Base-by-base conservation (phyloP, 2,113 vertebrate species). In the Gopherus evgoodei region DNA sequence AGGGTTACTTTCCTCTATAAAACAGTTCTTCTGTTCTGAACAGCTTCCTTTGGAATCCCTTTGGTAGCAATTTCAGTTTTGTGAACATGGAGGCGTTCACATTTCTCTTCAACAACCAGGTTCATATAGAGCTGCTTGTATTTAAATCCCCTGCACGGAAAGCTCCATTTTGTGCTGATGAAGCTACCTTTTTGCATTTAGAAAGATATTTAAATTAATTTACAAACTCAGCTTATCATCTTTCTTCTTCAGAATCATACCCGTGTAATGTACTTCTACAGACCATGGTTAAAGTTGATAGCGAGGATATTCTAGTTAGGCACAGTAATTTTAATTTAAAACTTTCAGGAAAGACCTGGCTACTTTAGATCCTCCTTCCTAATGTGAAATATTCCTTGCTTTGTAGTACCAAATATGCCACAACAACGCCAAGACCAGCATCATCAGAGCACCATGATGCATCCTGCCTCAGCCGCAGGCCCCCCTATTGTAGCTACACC, bases 381-480 rank as follows among this genome's bases (percentile, higher is more conserved):
- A 42, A 94, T 1, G 1, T 4, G 29, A 54, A 6, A 17, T 84
- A 62, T 17, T 93, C 80, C 96, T 90, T 93, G 57, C 93, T 86
- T 94, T 97, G 6, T 96, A 99, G 99, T 99, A 97, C 99, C 99
- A 98, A 99, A 98, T 98, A 99, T 99, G 98, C 99, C 99, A 91
- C 99, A 99, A 95, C 99, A 99, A 96, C 99, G 99, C 97, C 99
- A 99, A 96, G 99, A 99, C 95, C 99, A 99, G 96, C 99, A 99
- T 96, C 99, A 99, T 94, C 99, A 98, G 95, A 99, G 99, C 96
- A 98, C 99, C 97, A 99, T 99, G 99, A 99, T 99, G 99, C 99
- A 99, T 91, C 99, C 99, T 29, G 99, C 99, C 27, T 99, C 99
- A 1, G 99, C 99, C 47, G 99, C 99, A 31, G 99, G 99, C 81